phyloP scores from a whole-genome alignment of 92 coral and sea anemone genomes.

The Epizoanthus rinbou region DNA sequence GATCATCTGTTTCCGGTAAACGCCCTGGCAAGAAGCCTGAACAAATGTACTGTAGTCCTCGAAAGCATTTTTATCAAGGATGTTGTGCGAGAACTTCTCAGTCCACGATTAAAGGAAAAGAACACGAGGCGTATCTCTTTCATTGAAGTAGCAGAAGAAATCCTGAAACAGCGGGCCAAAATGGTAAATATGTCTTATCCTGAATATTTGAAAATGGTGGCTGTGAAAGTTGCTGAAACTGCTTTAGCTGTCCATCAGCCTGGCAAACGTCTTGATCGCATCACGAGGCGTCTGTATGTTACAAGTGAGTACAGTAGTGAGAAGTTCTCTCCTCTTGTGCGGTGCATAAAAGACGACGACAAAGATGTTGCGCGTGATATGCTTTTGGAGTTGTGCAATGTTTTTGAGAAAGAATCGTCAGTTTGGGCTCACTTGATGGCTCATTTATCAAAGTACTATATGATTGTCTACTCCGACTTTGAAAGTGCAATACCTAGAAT shows the following conservation, averaged over 20 bases:
- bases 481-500: slow-evolving; percentile 56
- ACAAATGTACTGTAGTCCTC: slow-evolving; percentile 51
- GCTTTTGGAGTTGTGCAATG: slow-evolving; percentile 59
- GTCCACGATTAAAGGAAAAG: slow-evolving; percentile 60
- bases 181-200: slow-evolving; percentile 11
- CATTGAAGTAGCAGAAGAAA: slow-evolving; percentile 82
- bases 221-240: slow-evolving; percentile 69
- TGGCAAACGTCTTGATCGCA: slow-evolving; percentile 73
- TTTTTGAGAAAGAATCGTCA: slow-evolving; percentile 61
- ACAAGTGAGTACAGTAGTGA: slow-evolving; percentile 84
- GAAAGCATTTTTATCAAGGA: slow-evolving; percentile 65
- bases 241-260: slow-evolving; percentile 59
- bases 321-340: slow-evolving; percentile 78
- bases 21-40: slow-evolving; percentile 59
- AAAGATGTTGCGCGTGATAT: slow-evolving; percentile 68
- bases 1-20: slow-evolving; percentile 71
- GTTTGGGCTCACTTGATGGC: slow-evolving; percentile 83
- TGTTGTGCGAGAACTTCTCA: slow-evolving; percentile 69
- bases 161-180: slow-evolving; percentile 60
- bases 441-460: slow-evolving; percentile 80
- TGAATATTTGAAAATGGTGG: slow-evolving; percentile 57
- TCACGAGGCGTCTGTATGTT: slow-evolving; percentile 73
- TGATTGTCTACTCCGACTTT: slow-evolving; percentile 52
- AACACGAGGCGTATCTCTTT: slow-evolving; percentile 74
- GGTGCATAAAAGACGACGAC: slow-evolving; percentile 56